These are phyloP conservation scores for Psittacula echo DNA, from an alignment of 2,797 vertebrate species.

Conservation along the genomic window DNA sequence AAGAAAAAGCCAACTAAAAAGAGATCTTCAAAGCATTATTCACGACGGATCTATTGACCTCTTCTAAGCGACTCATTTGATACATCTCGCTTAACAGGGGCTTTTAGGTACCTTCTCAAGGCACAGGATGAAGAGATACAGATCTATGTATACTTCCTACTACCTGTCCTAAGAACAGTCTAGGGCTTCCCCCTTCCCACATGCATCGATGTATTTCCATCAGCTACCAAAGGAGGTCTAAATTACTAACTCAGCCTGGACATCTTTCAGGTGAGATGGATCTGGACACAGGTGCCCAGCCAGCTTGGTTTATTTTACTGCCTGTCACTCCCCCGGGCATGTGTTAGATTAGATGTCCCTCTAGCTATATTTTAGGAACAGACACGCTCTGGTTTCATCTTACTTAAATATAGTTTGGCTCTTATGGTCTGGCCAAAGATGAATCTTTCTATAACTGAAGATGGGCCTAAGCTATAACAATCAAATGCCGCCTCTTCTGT, in stretches of 20 bases:
- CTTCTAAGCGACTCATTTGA: not conserved
- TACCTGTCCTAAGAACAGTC: not conserved
- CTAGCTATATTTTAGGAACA: not conserved
- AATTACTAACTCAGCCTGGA: not conserved
- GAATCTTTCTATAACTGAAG: not conserved
- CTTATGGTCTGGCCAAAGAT: not conserved
- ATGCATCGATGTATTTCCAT: not conserved
- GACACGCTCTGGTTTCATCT: not conserved
- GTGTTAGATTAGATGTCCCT: not conserved
- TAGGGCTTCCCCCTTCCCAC: not conserved
- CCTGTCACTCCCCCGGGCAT: not conserved
- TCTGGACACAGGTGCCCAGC: not conserved
- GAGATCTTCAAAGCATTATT: not conserved
- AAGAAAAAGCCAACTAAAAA: not conserved
- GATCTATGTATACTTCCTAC: not conserved
- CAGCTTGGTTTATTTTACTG: not conserved
- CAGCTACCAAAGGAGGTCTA: not conserved
- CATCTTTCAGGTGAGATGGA: not conserved
- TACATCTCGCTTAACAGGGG: not conserved
- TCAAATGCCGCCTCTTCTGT: not conserved
- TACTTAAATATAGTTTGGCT: not conserved
- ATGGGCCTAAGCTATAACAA: not conserved
- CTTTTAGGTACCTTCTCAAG: not conserved
- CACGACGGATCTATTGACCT: not conserved
- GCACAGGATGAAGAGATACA: not conserved